These are phyloP conservation scores for Avahi laniger DNA, from an alignment of 2,797 vertebrate genomes.

Conservation along the genomic window DNA sequence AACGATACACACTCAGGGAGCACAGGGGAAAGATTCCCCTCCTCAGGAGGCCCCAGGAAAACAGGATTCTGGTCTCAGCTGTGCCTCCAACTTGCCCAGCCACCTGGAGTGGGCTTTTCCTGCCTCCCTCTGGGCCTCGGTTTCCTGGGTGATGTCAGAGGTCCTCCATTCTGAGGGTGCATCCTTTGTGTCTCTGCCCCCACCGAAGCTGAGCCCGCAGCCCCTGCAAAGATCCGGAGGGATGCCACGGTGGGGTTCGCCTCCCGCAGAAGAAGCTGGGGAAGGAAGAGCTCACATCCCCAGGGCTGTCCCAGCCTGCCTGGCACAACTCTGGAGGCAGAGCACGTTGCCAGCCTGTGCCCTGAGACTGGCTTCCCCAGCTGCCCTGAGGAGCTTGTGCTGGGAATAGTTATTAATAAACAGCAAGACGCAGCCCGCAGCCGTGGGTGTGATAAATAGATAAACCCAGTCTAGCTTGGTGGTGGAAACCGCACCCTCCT, in stretches of 20 bases:
- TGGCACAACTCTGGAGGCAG: background rate
- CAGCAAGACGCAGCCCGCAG: background rate
- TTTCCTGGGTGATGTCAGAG: background rate
- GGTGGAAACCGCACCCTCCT: background rate
- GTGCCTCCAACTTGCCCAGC: background rate
- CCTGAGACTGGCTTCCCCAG: constrained; percentile 3
- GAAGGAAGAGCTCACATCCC: background rate
- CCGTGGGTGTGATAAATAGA: background rate
- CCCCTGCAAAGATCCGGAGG: background rate
- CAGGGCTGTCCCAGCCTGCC: background rate
- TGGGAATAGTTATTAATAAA: constrained; percentile 56
- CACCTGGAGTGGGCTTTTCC: background rate
- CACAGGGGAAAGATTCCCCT: background rate
- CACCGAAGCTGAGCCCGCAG: background rate
- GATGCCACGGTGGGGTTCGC: background rate
- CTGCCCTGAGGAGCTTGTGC: background rate
- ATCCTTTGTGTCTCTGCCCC: background rate
- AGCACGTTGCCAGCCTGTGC: background rate
- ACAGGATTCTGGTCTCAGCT: background rate
- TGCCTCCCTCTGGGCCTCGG: background rate
- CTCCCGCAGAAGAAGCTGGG: background rate
- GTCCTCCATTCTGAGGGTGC: background rate
- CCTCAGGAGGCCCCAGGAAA: background rate
- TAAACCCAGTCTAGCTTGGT: background rate
- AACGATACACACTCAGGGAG: fast-evolving